phyloP scores from a whole-genome alignment of 2,113 vertebrate genomes.

The Arizona elegans region DNA sequence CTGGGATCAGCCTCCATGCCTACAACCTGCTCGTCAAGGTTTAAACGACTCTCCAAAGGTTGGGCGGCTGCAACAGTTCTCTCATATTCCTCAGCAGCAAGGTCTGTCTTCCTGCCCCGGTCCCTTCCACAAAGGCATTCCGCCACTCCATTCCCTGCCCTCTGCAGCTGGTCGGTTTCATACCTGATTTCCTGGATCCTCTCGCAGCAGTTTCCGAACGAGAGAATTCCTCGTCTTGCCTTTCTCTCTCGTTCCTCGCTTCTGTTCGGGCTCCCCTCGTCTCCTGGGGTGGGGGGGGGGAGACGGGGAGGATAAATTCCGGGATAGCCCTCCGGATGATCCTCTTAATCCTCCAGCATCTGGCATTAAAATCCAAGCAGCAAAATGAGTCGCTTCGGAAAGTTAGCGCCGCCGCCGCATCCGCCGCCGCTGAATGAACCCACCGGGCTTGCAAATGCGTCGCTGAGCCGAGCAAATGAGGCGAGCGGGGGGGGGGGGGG shows the following conservation, averaged over 20 bases:
- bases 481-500: no score
- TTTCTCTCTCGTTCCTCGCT: neutral
- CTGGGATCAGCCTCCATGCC: neutral
- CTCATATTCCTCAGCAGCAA: neutral
- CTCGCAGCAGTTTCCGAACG: neutral
- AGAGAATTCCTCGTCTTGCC: neutral
- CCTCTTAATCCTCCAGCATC: neutral
- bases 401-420: slow-evolving; percentile 11
- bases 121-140: neutral
- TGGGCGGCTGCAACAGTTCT: neutral
- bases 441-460: slow-evolving; percentile 13
- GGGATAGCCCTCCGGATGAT: neutral
- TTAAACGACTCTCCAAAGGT: neutral
- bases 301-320: neutral
- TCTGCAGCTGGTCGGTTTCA: neutral
- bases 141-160: neutral
- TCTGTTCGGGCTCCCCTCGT: neutral
- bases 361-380: neutral
- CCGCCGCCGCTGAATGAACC: slow-evolving; percentile 28
- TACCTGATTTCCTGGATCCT: slow-evolving; percentile 57
- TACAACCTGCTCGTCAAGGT: slow-evolving; percentile 29
- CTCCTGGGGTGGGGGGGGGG: neutral
- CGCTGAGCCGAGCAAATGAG: neutral
- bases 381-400: neutral
- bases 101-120: neutral